phyloP scores from a whole-genome alignment of 2,797 vertebrate species.

The Rousettus madagascariensis region DNA sequence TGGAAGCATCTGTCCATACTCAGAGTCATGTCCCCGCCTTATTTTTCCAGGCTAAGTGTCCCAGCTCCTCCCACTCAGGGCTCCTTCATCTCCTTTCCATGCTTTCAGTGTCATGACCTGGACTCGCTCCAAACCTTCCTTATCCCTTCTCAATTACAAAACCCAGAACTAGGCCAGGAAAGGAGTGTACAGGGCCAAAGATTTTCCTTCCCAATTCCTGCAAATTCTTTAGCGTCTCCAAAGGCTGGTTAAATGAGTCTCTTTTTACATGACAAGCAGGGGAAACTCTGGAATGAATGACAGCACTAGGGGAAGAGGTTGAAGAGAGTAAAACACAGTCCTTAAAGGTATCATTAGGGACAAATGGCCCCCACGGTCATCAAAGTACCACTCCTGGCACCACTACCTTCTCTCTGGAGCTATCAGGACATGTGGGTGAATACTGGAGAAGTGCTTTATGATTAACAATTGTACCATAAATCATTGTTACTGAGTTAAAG shows the following conservation, averaged over 20 bases:
- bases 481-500: slow-evolving; percentile 47
- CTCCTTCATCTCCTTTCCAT: background rate
- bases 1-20: background rate
- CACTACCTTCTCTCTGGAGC: background rate
- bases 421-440: background rate
- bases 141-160: slow-evolving; percentile 53
- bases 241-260: slow-evolving; percentile 14
- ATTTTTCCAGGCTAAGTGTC: background rate
- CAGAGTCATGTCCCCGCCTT: background rate
- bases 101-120: background rate
- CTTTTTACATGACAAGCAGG: background rate
- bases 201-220: slow-evolving; percentile 45
- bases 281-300: background rate
- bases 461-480: slow-evolving; percentile 13
- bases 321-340: slow-evolving; percentile 32
- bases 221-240: slow-evolving; percentile 49
- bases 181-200: slow-evolving; percentile 21
- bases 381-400: slow-evolving; percentile 28
- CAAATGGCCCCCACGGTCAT: background rate
- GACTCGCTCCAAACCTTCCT: slow-evolving; percentile 9
- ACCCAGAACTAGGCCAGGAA: slow-evolving; percentile 23
- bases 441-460: background rate
- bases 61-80: background rate
- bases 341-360: slow-evolving; percentile 10
- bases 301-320: background rate